Conservation (phyloP, 2,113 vertebrate genomes). For the Phalacrocorax brasilianus region DNA sequence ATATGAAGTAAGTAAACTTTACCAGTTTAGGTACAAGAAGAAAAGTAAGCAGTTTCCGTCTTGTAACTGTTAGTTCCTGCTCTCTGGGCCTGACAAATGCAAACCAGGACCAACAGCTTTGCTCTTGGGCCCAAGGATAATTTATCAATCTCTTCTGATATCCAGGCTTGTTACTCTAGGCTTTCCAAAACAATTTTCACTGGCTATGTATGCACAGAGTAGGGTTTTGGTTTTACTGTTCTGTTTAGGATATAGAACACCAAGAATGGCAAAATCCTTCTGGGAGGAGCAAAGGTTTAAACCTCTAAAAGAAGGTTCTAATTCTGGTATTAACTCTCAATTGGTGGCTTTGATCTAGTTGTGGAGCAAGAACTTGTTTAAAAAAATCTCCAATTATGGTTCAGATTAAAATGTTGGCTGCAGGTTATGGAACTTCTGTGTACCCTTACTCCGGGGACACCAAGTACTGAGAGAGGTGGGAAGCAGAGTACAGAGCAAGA, state of each 20-base stretch:
- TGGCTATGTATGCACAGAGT: not conserved
- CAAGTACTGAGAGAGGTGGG: not conserved
- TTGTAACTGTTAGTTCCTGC: not conserved
- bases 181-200: not conserved
- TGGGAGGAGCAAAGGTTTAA: not conserved
- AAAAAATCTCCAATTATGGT: not conserved
- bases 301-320: not conserved
- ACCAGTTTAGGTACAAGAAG: not conserved
- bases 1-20: not conserved
- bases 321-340: not conserved
- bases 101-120: not conserved
- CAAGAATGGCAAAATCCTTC: not conserved
- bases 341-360: not conserved
- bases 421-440: not conserved
- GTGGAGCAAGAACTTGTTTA: not conserved
- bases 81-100: not conserved
- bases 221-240: not conserved
- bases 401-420: not conserved
- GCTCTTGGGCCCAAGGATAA: not conserved
- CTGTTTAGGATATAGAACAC: not conserved
- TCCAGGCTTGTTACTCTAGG: not conserved
- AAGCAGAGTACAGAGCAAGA: not conserved
- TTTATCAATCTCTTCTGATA: not conserved
- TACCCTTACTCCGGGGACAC: not conserved
- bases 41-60: not conserved